Evolutionary conservation across 2,797 vertebrate species (phyloP).

Genomic region (Tamandua tetradactyla): DNA sequence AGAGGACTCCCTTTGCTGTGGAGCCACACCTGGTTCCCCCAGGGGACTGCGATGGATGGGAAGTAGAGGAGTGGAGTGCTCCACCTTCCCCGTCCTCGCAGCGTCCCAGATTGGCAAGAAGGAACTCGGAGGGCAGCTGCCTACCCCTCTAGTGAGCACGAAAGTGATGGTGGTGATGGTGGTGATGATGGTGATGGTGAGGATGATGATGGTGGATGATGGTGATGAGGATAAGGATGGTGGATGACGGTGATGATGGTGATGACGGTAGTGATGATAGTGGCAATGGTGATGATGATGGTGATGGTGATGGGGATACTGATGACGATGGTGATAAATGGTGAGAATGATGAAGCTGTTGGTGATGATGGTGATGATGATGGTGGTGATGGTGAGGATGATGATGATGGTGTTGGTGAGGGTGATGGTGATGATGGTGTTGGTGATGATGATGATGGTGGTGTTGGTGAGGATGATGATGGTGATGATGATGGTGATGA

Average conservation of each 20-base stretch:
- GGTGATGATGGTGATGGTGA: rapidly evolving
- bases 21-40: too few species aligned
- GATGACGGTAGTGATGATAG: rapidly evolving
- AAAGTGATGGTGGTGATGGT: rapidly evolving
- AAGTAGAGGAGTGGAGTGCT: background rate
- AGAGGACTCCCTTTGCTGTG: background rate
- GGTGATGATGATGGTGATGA: rapidly evolving
- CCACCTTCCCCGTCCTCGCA: background rate
- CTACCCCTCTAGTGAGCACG: background rate
- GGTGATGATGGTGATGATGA: rapidly evolving
- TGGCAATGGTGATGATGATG: rapidly evolving
- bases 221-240: rapidly evolving
- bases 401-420: rapidly evolving
- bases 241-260: rapidly evolving
- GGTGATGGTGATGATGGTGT: rapidly evolving
- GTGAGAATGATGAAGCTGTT: rapidly evolving
- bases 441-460: rapidly evolving
- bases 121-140: background rate
- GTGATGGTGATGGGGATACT: rapidly evolving
- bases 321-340: rapidly evolving
- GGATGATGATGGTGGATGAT: rapidly evolving
- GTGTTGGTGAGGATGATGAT: rapidly evolving
- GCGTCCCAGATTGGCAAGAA: background rate
- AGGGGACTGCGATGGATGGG: rapidly evolving
- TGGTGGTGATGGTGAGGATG: rapidly evolving